Base-by-base conservation (phyloP, 2,888 invertebrate species). In the Ceriagrion tenellum region DNA sequence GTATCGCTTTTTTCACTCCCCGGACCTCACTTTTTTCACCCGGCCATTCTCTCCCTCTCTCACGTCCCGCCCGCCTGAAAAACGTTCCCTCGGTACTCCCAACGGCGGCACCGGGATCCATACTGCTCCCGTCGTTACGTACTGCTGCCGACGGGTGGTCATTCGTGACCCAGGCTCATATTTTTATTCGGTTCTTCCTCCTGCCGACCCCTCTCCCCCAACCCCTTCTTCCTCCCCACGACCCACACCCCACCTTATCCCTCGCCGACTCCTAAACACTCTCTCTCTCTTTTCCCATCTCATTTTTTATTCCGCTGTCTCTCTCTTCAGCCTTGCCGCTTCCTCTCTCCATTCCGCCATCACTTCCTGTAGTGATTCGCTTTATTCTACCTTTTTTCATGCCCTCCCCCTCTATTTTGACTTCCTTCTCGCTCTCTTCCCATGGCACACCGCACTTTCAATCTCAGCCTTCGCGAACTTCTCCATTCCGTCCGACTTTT, bases 141-240 rank as follows among this genome's bases (percentile, higher is more conserved):
- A 93, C 93, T 69, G 40, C 93, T 74, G 55, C 69, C 93, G 93
- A 69, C 93, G 93, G 93, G 93, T 93, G 93, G 93, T 93, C 93
- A 93, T 93, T 93, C 93, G 93, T 93, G 93, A 93, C 93, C 93
- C 93, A 47, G 55, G 93, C 93, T 69, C 93, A 93, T 93, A 93
- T 93, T 93, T 93, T 93, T 93, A 93, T 93, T 93, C 93, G 93
- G 47, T 55, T 93, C 69, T 91, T 91, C 91, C 91, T 93, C 93
- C 63, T 69, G 69, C 81, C 35, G n/a, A 26, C n/a, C 6, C 69
- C 35, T n/a, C n/a, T 55, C n/a, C 89, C 23, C 69, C 47, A 18
- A 35, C 1, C n/a, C 59, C 30, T 59, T 56, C 35, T 23, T 69
- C 30, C 35, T 40, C 69, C 63, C 40, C 63, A 47, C 35, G 16